Evolutionary conservation across 2,888 invertebrate genomes (phyloP), one percentile per base, ranked within the genome.

Genomic region (Teleiodes luculella): DNA sequence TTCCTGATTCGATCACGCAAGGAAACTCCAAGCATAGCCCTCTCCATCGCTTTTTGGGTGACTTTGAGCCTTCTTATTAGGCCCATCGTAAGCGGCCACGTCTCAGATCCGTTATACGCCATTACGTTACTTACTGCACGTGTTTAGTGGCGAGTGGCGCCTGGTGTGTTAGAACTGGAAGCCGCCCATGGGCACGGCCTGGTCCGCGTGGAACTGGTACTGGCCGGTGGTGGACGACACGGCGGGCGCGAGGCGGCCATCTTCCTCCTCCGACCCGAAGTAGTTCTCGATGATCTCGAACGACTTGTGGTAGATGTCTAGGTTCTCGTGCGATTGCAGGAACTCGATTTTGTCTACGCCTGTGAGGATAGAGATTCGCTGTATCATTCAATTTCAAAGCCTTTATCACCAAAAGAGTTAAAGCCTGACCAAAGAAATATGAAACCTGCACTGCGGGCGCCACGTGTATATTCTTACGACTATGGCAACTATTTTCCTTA

Each of bases 311-410:
- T 98, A 99, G 65, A 99, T 97, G 68, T 98, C 98, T 82, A 96
- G 93, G 78, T 98, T 98, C 81, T 98, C 97, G 80, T 99, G 98
- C 43, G 97, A 97, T 83, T 99, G 98, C 51, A 99, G 91, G 85
- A 96, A 98, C 88, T 99, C 98, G 65, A 99, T 98, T 91, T 98
- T 98, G 80, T 99, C 98, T 79, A 99, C 91, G 75, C 98, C 97
- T 97, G 74, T 83, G 90, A 67, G 16, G 14, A n/a, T 14, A 39
- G 16, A 39, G 1, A 13, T 10, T 39, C 14, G 37, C 10, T 5
- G 8, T 33, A 5, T 11, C 10, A 11, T 11, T 11, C n/a, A n/a
- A n/a, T n/a, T n/a, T n/a, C n/a, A n/a, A n/a, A n/a, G n/a, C n/a
- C 2, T n/a, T 8, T 33, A 8, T 33, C 33, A n/a, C 10, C 3